Percentiles rank a stretch among this genome's conserved stretches.
Evolutionary conservation across 2,113 vertebrate genomes (phyloP).

Genomic region (Pelobates fuscus): DNA sequence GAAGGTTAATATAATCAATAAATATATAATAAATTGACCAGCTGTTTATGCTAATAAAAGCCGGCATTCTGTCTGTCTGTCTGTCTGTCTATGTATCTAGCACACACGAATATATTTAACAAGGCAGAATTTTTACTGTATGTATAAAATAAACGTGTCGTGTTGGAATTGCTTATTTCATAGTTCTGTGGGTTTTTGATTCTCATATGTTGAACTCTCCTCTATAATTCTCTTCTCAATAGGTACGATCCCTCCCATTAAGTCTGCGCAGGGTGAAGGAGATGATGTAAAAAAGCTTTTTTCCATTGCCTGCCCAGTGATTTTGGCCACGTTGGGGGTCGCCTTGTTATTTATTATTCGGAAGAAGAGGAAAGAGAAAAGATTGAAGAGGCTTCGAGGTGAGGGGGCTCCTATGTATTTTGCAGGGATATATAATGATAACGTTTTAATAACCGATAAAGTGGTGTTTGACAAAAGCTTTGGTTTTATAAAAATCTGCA

Average conservation of each 20-base stretch:
- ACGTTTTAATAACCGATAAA: background rate
- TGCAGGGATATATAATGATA: background rate
- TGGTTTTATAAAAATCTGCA: no score
- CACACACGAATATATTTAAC: no score
- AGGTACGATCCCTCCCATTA: constrained; percentile 97
- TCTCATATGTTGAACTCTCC: no score
- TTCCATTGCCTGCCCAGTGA: constrained; percentile 92
- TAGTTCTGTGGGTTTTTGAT: no score
- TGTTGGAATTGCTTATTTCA: no score
- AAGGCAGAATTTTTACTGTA: no score
- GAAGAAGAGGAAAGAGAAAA: constrained; percentile 95
- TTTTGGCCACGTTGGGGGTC: constrained; percentile 88
- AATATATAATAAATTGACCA: no score
- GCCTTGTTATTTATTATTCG: constrained; percentile 92
- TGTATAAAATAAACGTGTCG: no score
- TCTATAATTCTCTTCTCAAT: background rate
- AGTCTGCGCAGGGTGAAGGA: constrained; percentile 88
- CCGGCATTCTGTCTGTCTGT: no score
- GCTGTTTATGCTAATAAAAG: no score
- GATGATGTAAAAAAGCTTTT: constrained; percentile 96
- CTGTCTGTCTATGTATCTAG: no score
- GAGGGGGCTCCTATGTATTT: constrained; percentile 45
- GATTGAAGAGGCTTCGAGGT: constrained; percentile 94
- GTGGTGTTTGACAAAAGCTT: background rate
- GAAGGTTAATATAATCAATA: no score